phyloP scores from a whole-genome alignment of 2,888 invertebrate species.

The Syrista parreyssii region DNA sequence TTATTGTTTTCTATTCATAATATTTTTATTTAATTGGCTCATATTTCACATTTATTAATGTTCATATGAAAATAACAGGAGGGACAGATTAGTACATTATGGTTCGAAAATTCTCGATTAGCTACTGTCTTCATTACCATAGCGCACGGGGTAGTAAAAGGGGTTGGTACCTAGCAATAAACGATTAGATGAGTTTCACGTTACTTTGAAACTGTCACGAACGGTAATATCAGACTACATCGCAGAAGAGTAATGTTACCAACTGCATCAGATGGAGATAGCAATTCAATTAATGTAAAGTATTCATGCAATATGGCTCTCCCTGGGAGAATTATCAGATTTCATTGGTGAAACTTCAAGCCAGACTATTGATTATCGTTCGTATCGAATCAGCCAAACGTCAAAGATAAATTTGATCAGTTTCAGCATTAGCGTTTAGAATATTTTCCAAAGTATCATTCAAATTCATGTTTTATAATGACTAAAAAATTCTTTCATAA shows the following conservation, averaged over 20 bases:
- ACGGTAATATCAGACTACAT: background rate
- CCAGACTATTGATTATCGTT: background rate
- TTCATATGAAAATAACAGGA: background rate
- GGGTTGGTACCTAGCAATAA: background rate
- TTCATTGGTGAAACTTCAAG: background rate
- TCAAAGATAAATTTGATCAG: background rate
- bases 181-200: constrained; percentile 2
- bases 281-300: constrained; percentile 3
- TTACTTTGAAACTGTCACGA: constrained; percentile 4
- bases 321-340: background rate
- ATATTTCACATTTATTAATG: background rate
- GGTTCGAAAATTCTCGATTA: background rate
- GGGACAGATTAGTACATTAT: background rate
- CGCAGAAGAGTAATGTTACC: background rate
- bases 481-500: too few species aligned
- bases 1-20: background rate
- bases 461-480: too few species aligned
- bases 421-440: too few species aligned
- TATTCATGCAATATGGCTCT: background rate
- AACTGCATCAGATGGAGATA: background rate
- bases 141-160: background rate
- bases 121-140: background rate
- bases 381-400: background rate
- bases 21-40: background rate
- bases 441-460: too few species aligned